Percentiles rank a stretch among this genome's conserved stretches.
These are phyloP conservation scores for Patiria miniata DNA, from an alignment of 35 echinoderm and acorn worm species.

Conservation along the genomic window DNA sequence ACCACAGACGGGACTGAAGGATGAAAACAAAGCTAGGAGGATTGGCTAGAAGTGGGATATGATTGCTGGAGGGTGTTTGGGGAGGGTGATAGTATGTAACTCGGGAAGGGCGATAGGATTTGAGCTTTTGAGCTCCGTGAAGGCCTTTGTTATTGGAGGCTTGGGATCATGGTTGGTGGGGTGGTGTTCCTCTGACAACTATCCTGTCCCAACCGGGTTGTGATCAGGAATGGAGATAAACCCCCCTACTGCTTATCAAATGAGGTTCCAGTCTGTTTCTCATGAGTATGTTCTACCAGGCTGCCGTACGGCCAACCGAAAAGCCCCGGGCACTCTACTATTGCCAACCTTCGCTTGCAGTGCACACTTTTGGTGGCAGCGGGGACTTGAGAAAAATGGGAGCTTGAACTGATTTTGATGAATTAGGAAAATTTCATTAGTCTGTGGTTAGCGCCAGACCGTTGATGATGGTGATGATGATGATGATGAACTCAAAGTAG, in stretches of 20 bases:
- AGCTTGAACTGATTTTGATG: slow-evolving; percentile 28
- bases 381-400: not conserved
- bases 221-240: slow-evolving; percentile 1
- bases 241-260: not conserved
- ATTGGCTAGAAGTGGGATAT: not conserved
- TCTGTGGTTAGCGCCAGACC: slow-evolving; percentile 13
- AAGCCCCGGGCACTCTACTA: not conserved
- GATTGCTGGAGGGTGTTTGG: not conserved
- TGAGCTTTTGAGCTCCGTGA: not conserved
- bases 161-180: not conserved
- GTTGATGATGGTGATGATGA: not conserved
- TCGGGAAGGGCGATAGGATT: not conserved
- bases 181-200: not conserved
- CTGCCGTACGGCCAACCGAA: not conserved
- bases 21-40: not conserved
- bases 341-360: not conserved
- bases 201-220: too few relatives aligned
- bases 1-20: not conserved
- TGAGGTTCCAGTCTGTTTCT: not conserved
- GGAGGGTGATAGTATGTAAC: not conserved
- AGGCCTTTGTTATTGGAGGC: not conserved
- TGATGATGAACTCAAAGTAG: not conserved
- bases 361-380: too few relatives aligned
- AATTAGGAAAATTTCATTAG: slow-evolving; percentile 17
- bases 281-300: not conserved